Evolutionary conservation across 2,888 invertebrate species (phyloP).

Genomic region (Lithodes maja): DNA sequence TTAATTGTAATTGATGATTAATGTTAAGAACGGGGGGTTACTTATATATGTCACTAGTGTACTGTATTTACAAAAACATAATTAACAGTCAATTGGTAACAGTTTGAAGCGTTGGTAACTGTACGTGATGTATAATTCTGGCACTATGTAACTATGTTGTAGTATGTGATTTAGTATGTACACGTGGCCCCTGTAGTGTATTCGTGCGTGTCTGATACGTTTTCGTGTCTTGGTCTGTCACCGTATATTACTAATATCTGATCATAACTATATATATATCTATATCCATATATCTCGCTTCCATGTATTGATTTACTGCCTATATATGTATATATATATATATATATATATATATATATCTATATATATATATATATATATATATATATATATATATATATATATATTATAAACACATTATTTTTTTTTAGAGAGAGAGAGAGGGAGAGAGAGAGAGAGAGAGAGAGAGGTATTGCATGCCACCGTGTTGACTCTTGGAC

Average conservation of each 20-base stretch:
- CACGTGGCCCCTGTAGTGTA: background rate
- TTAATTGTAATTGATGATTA: too few species aligned
- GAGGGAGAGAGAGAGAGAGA: background rate
- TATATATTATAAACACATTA: too few species aligned
- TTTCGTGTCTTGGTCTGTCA: background rate
- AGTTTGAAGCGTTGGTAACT: too few species aligned
- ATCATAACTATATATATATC: background rate
- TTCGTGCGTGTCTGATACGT: background rate
- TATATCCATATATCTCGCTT: background rate
- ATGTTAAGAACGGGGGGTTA: too few species aligned
- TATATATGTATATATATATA: background rate
- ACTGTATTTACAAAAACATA: too few species aligned
- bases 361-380: background rate
- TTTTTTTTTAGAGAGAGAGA: background rate
- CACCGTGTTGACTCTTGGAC: background rate
- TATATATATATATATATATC: background rate
- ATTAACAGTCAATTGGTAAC: too few species aligned
- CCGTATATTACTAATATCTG: background rate
- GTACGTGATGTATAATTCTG: too few species aligned
- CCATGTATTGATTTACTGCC: background rate
- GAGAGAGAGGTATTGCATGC: background rate
- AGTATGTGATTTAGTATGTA: too few species aligned
- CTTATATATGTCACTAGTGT: too few species aligned
- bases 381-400: background rate
- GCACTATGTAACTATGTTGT: too few species aligned